Conservation (phyloP, 2,888 invertebrate genomes). For the Patella pellucida region DNA sequence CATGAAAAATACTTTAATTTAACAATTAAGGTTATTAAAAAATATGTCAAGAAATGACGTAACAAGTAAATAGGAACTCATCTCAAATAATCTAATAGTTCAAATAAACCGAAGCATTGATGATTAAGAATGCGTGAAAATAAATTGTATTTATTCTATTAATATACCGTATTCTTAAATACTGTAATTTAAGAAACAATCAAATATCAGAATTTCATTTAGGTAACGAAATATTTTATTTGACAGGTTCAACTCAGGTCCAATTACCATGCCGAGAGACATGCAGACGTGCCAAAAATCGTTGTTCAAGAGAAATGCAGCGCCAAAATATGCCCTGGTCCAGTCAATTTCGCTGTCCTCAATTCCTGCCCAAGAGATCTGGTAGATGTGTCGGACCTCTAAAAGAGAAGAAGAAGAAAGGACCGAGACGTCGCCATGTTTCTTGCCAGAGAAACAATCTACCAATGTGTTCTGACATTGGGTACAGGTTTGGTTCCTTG, state of each 20-base stretch:
- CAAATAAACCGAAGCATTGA: too few relatives aligned
- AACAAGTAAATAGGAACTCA: too few relatives aligned
- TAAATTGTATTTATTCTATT: too few relatives aligned
- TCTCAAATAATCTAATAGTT: too few relatives aligned
- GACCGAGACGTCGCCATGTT: constrained; percentile 28
- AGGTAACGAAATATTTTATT: too few relatives aligned
- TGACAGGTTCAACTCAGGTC: constrained; percentile 1
- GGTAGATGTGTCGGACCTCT: constrained; percentile 31
- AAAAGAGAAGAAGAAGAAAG: constrained; percentile 35
- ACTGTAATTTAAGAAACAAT: too few relatives aligned
- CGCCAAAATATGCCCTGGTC: constrained; percentile 44
- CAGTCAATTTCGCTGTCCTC: constrained; percentile 32
- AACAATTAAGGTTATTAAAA: too few relatives aligned
- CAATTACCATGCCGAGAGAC: constrained; percentile 50
- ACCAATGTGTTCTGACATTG: constrained; percentile 47
- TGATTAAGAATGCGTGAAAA: too few relatives aligned
- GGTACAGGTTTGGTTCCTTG: constrained; percentile 47
- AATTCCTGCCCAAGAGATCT: constrained; percentile 25
- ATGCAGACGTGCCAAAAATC: constrained; percentile 47
- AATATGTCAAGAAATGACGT: too few relatives aligned
- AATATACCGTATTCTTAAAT: too few relatives aligned
- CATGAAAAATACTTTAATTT: too few relatives aligned
- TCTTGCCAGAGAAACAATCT: constrained; percentile 48
- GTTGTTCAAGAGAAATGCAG: constrained; percentile 41
- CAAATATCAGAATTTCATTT: too few relatives aligned